Evolutionary conservation across 2,113 vertebrate species (phyloP).

Genomic region (Gambusia holbrooki): DNA sequence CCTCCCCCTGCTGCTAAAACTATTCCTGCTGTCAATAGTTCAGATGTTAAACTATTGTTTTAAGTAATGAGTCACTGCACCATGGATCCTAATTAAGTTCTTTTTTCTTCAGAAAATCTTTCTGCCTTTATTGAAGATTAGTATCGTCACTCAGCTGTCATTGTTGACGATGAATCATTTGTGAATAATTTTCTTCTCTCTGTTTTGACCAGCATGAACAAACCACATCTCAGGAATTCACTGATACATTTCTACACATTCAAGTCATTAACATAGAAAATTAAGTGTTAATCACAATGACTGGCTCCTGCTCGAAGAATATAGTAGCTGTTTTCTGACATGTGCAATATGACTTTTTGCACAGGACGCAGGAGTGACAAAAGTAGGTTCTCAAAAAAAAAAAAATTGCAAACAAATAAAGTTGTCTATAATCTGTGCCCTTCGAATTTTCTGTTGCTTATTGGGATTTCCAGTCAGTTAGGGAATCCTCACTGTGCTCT

Average conservation of each 20-base stretch:
- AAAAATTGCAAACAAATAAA: no score
- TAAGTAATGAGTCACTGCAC: background rate
- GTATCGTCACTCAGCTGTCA: slow-evolving; percentile 17
- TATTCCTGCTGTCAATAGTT: background rate
- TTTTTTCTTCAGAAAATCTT: slow-evolving; percentile 4
- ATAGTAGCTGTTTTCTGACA: background rate
- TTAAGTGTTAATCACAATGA: background rate
- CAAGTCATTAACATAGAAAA: background rate
- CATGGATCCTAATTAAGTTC: background rate
- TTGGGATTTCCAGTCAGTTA: background rate
- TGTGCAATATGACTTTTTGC: background rate
- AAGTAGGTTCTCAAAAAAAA: no score
- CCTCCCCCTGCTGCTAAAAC: background rate
- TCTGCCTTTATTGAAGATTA: background rate
- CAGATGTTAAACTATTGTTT: background rate
- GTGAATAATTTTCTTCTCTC: background rate
- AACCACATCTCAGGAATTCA: background rate
- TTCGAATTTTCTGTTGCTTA: background rate
- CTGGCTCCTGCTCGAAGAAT: background rate
- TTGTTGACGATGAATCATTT: slow-evolving; percentile 24
- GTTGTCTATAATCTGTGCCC: background rate
- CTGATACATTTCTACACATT: background rate
- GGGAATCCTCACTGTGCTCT: background rate
- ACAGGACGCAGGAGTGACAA: background rate
- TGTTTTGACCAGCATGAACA: background rate